Conservation (phyloP, 2,113 vertebrate genomes). For the Passer montanus region DNA sequence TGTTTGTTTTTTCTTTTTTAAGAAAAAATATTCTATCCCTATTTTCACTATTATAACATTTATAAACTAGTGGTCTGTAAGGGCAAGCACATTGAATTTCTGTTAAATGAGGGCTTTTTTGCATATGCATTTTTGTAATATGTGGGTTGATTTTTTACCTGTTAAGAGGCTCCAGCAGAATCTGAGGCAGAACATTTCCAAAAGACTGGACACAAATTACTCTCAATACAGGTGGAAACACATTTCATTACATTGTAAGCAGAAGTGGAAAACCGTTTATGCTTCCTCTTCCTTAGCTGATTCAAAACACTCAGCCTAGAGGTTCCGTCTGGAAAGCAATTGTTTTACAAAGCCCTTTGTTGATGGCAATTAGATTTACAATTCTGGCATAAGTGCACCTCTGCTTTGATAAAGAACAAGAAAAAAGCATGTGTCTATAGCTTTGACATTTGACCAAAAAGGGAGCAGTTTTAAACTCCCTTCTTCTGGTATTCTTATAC, state of each 20-base stretch:
- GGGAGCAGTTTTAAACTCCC: background rate
- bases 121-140: background rate
- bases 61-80: background rate
- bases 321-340: background rate
- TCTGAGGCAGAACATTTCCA: background rate
- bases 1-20: background rate
- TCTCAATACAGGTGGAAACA: background rate
- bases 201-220: background rate
- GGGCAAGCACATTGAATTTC: background rate
- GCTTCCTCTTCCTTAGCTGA: accelerated
- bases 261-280: background rate
- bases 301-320: background rate
- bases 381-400: background rate
- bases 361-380: background rate
- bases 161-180: background rate
- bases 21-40: background rate
- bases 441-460: background rate
- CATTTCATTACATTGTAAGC: background rate
- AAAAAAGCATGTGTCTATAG: background rate
- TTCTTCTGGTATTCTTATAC: background rate
- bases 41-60: background rate
- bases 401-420: background rate
- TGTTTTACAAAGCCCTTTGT: background rate
- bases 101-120: background rate
- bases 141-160: background rate